phyloP scores from a whole-genome alignment of 2,113 vertebrate species.

The Colossoma macropomum region DNA sequence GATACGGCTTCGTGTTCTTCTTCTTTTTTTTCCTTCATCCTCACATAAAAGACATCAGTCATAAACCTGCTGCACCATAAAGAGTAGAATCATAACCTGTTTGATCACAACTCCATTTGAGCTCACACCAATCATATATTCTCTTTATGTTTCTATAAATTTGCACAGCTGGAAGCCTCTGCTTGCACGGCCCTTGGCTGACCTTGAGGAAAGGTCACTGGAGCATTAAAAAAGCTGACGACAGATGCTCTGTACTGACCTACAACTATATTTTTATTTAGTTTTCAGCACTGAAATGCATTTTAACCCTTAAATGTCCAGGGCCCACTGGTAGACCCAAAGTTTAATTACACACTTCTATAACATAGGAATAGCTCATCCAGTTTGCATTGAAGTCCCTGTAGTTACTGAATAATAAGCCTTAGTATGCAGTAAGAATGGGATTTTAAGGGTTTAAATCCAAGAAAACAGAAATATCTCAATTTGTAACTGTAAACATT shows the following conservation, averaged over 20 bases:
- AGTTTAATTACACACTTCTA: too few species aligned
- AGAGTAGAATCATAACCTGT: constrained; percentile 19
- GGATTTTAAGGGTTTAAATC: too few species aligned
- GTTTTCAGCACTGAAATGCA: background rate
- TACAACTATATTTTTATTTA: background rate
- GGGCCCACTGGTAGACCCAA: too few species aligned
- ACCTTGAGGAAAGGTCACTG: constrained; percentile 26
- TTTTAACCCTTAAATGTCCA: too few species aligned
- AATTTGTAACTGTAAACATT: too few species aligned
- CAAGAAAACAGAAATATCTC: too few species aligned
- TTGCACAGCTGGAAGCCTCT: background rate
- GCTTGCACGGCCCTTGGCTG: background rate
- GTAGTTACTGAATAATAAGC: too few species aligned
- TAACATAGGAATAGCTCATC: too few species aligned
- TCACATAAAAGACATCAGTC: constrained; percentile 27
- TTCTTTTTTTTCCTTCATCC: background rate
- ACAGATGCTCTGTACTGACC: background rate
- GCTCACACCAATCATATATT: constrained; percentile 13
- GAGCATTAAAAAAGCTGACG: background rate
- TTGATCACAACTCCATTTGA: constrained; percentile 1
- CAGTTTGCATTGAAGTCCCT: too few species aligned
- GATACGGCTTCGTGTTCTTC: background rate
- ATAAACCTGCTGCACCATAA: constrained; percentile 37
- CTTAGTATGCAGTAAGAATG: too few species aligned
- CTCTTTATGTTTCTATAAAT: constrained; percentile 40